Conservation (phyloP, 2,797 vertebrate species). For the Typhlichthys eigenmanni region DNA sequence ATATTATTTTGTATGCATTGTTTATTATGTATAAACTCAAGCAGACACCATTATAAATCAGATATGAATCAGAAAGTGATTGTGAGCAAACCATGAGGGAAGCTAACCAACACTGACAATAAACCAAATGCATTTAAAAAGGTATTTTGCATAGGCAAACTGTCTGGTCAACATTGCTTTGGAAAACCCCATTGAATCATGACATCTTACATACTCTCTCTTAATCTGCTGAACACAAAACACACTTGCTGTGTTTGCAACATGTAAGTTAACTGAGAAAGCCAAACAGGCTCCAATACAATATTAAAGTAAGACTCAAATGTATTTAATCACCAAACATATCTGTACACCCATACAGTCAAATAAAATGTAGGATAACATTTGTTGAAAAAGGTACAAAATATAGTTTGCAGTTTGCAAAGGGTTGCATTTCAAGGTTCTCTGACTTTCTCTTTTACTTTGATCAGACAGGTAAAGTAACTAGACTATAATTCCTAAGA, state of each 20-base stretch:
- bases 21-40: neutral
- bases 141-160: constrained; percentile 3
- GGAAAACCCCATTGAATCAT: neutral
- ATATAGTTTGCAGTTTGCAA: too few species aligned
- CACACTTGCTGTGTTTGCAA: neutral
- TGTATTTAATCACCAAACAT: too few species aligned
- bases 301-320: neutral
- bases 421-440: too few species aligned
- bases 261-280: neutral
- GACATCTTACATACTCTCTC: neutral
- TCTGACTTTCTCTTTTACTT: too few species aligned
- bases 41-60: neutral
- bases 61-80: too few species aligned
- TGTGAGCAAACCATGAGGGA: too few species aligned
- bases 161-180: constrained; percentile 13
- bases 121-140: constrained; percentile 14
- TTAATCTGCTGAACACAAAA: neutral
- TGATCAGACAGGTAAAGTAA: too few species aligned
- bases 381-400: too few species aligned
- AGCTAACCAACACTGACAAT: neutral
- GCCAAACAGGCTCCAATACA: neutral
- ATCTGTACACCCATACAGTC: too few species aligned
- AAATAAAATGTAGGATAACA: too few species aligned
- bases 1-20: neutral
- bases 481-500: too few species aligned